phyloP scores from a whole-genome alignment of 2,888 invertebrate species.

The Drosophila suboccidentalis region DNA sequence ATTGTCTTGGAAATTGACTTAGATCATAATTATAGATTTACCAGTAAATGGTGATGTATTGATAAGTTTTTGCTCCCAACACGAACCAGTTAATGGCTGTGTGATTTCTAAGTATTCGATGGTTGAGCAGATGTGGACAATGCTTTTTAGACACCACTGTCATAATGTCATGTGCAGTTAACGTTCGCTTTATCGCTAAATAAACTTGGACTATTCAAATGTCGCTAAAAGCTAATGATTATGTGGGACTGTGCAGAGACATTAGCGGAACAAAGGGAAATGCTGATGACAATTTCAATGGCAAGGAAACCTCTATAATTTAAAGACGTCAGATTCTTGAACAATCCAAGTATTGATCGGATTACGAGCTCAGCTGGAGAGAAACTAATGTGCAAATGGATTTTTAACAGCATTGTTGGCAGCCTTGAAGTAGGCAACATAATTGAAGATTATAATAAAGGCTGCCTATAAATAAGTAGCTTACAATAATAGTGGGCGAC shows the following conservation, averaged over 20 bases:
- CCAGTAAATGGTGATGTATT: constrained; percentile 1
- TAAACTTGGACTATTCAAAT: background rate
- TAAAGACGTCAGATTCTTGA: background rate
- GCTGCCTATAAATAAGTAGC: constrained; percentile 10
- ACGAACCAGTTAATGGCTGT: constrained; percentile 35
- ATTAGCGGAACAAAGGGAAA: constrained; percentile 6
- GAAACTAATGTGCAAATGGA: constrained; percentile 16
- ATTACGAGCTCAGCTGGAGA: constrained; percentile 1
- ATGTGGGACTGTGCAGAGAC: background rate
- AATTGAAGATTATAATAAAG: constrained; percentile 23
- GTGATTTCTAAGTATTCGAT: background rate
- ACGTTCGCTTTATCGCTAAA: constrained; percentile 28
- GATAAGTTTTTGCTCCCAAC: constrained; percentile 15
- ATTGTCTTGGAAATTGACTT: too few species aligned
- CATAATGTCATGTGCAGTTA: constrained; percentile 48
- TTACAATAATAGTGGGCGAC: background rate
- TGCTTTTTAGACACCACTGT: background rate
- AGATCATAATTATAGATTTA: constrained; percentile 1
- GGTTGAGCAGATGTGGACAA: background rate
- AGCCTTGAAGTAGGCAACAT: constrained; percentile 17
- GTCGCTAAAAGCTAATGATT: constrained; percentile 31
- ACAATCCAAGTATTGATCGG: constrained; percentile 1
- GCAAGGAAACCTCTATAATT: background rate
- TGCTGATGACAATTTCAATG: constrained; percentile 20
- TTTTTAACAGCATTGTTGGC: constrained; percentile 21